Base-by-base conservation (phyloP, 1,140 invertebrate genomes). In the Heliconius nattereri region DNA sequence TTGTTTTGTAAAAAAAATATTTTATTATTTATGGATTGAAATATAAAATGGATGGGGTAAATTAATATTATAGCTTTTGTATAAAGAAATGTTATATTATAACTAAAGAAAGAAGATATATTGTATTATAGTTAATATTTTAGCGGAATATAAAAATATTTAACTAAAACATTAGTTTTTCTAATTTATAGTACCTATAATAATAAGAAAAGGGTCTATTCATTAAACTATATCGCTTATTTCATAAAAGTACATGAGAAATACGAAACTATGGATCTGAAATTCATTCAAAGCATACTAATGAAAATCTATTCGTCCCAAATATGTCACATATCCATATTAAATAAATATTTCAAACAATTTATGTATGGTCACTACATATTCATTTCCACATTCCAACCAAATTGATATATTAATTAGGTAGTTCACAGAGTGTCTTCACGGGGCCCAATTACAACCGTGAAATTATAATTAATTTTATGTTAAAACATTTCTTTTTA, bases 1-100 rank as follows among this genome's bases (percentile, higher is more conserved):
- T 45, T 76, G 86, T 81, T 86, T 82, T 82, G 82, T 54, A 78
- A 73, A 11, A 3, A 45, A 54, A 8, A 20, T 73, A 52, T 32
- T 73, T 57, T 71, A 52, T 23, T 73, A 60, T 70, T 78, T 73
- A 78, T 60, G 54, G 32, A 37, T 54, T 78, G 54, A 54, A 37
- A 76, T 45, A n/a, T n/a, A 66, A 60, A 32, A 76, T 29, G 35
- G 73, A 72, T 52, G 26, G 73, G 60, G 57, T 76, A 70, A 66
- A 35, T 76, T 76, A 70, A 20, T 60, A 76, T 70, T 35, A 37
- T 76, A 45, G 23, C 13, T 37, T 71, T 32, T 71, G 20, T 32
- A 19, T 71, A 35, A 71, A 71, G 26, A 60, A 60, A 35, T 71
- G 6, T 35, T 35, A 35, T 35, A 35, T 7, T 35, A 35, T 35